phyloP scores from a whole-genome alignment of 92 coral and sea anemone genomes.

The Desmophyllum pertusum region DNA sequence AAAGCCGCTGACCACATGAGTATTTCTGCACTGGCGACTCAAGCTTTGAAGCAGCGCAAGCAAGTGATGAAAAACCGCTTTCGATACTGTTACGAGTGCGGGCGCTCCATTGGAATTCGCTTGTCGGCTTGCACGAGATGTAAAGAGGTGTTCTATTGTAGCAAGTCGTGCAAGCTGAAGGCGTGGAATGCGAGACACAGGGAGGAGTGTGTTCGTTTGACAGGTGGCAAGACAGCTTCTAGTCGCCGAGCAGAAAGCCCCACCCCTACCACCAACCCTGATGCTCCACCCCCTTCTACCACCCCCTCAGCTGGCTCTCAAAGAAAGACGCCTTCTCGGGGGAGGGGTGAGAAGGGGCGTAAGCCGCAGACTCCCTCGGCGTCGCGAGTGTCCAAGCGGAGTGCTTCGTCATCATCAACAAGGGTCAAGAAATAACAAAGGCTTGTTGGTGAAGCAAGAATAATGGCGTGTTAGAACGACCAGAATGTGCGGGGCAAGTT shows the following conservation, averaged over 20 bases:
- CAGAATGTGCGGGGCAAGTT: too few species aligned
- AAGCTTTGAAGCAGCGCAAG: slow-evolving; percentile 87
- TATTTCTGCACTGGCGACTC: slow-evolving; percentile 89
- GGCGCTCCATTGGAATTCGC: slow-evolving; percentile 96
- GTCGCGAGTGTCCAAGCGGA: slow-evolving; percentile 26
- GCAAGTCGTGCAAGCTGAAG: slow-evolving; percentile 93
- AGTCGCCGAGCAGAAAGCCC: slow-evolving; percentile 86
- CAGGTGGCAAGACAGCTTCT: slow-evolving; percentile 81
- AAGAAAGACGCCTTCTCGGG: slow-evolving; percentile 36
- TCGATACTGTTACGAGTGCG: slow-evolving; percentile 99
- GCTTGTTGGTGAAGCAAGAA: not conserved
- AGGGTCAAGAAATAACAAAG: slow-evolving; percentile 20
- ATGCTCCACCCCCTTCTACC: slow-evolving; percentile 52
- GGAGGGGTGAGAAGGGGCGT: slow-evolving; percentile 35
- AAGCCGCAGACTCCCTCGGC: slow-evolving; percentile 21
- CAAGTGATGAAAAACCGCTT: slow-evolving; percentile 97
- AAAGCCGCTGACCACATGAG: slow-evolving; percentile 95
- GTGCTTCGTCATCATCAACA: slow-evolving; percentile 16
- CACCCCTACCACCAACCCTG: slow-evolving; percentile 88
- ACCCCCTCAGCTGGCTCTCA: slow-evolving; percentile 43
- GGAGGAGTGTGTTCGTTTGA: slow-evolving; percentile 92
- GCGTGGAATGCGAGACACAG: slow-evolving; percentile 97
- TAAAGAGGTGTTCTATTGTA: slow-evolving; percentile 96
- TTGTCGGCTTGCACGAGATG: slow-evolving; percentile 97
- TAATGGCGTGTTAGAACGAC: not conserved